phyloP scores from a whole-genome alignment of 2,888 invertebrate species.

The Cheiracanthium punctorium region DNA sequence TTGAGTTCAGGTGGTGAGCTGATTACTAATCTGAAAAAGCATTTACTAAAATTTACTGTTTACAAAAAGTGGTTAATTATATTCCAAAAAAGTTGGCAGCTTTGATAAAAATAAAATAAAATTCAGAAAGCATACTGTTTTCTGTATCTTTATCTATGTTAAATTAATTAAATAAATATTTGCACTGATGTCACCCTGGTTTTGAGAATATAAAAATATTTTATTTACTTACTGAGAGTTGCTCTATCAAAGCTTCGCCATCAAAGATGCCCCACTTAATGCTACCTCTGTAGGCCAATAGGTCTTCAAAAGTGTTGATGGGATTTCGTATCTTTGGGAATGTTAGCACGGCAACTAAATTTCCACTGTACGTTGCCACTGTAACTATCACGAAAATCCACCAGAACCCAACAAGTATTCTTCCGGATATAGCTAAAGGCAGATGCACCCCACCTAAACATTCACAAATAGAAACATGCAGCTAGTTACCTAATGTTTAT shows the following conservation, averaged over 20 bases:
- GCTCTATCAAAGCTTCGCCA: constrained; percentile 85
- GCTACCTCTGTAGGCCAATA: constrained; percentile 78
- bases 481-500: too few relatives aligned
- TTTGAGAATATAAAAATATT: background rate
- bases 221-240: constrained; percentile 78
- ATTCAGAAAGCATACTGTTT: background rate
- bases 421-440: constrained; percentile 89
- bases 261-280: constrained; percentile 86
- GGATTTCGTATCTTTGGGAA: constrained; percentile 87
- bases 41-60: too few relatives aligned
- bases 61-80: too few relatives aligned
- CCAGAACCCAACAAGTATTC: constrained; percentile 91
- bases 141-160: background rate
- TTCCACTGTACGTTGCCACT: constrained; percentile 93
- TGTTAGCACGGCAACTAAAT: constrained; percentile 92
- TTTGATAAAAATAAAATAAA: too few relatives aligned
- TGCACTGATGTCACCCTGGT: too few relatives aligned
- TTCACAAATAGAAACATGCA: too few relatives aligned
- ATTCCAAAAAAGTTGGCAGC: too few relatives aligned
- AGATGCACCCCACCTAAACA: constrained; percentile 89
- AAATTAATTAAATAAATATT: background rate
- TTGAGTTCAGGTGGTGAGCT: too few relatives aligned
- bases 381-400: constrained; percentile 92
- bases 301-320: constrained; percentile 82
- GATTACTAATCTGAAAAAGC: too few relatives aligned